Percentiles rank a stretch among this genome's conserved stretches.
These are phyloP conservation scores for Bovichtus variegatus DNA, from an alignment of 2,797 vertebrate genomes.

Conservation along the genomic window DNA sequence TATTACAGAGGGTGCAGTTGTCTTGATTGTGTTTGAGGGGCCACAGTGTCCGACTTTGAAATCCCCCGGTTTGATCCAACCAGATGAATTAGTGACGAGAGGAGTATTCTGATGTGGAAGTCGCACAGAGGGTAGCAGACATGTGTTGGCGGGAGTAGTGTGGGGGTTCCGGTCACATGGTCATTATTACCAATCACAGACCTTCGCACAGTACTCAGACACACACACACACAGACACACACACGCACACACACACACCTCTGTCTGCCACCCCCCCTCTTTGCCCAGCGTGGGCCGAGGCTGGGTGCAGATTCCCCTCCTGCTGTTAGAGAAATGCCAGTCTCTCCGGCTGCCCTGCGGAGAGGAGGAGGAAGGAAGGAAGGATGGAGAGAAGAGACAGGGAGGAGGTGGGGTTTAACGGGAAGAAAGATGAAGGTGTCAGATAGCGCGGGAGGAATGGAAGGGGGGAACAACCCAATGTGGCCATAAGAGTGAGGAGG, in stretches of 20 bases:
- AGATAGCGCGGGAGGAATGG: background rate
- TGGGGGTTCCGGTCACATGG: conserved; percentile 52
- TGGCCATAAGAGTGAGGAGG: background rate
- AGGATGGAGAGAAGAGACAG: conserved; percentile 10
- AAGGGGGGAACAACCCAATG: background rate
- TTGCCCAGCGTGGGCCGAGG: conserved; percentile 69
- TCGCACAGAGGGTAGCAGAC: conserved; percentile 21
- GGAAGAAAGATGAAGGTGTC: background rate
- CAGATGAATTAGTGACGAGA: conserved; percentile 22
- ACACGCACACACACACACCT: conserved; percentile 23
- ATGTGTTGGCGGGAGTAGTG: conserved; percentile 21
- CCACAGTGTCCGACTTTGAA: background rate
- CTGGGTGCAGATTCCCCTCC: conserved; percentile 73
- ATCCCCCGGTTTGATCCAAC: conserved; percentile 1
- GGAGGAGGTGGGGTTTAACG: conserved; percentile 12
- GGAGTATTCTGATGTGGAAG: background rate
- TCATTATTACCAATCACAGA: conserved; percentile 47
- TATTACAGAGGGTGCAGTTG: background rate
- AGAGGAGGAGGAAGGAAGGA: conserved; percentile 51
- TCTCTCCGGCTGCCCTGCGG: conserved; percentile 72
- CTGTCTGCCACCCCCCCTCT: conserved; percentile 40
- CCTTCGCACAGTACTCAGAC: background rate
- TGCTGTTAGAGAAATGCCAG: conserved; percentile 83
- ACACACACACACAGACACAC: conserved; percentile 10
- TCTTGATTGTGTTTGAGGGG: background rate